Percentiles rank a stretch among this genome's conserved stretches.
phyloP scores from a whole-genome alignment of 53 echinoderm and acorn worm genomes.

The Echinometra lucunter region DNA sequence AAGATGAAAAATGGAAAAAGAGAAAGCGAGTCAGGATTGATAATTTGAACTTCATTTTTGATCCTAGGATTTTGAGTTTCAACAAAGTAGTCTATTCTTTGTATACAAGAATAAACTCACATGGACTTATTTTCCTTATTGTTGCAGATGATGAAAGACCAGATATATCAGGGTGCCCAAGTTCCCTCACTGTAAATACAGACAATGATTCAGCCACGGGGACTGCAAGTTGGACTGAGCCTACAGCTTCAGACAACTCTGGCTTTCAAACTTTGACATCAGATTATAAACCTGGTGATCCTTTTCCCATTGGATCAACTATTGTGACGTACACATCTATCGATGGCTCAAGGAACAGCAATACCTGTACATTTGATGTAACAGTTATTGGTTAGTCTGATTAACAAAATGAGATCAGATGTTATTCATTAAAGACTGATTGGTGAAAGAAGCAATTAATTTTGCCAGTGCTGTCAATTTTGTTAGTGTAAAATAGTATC shows the following conservation, averaged over 20 bases:
- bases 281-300: neutral
- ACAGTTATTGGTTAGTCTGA: slow-evolving; percentile 44
- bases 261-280: slow-evolving; percentile 10
- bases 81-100: no score
- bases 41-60: no score
- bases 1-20: no score
- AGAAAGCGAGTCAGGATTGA: no score
- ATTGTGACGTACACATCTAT: slow-evolving; percentile 22
- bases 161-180: slow-evolving; percentile 71
- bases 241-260: slow-evolving; percentile 56
- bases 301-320: slow-evolving; percentile 26
- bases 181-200: slow-evolving; percentile 33
- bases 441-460: no score
- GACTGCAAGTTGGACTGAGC: neutral
- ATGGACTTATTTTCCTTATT: neutral
- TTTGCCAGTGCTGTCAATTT: no score
- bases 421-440: no score
- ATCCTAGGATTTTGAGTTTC: no score
- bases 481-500: no score
- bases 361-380: slow-evolving; percentile 42
- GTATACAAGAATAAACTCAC: no score
- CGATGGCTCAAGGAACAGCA: neutral
- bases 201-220: slow-evolving; percentile 36
- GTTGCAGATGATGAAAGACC: slow-evolving; percentile 24
- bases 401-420: neutral